Conservation (phyloP, 2,888 invertebrate species). For the Ormyrus labotus region DNA sequence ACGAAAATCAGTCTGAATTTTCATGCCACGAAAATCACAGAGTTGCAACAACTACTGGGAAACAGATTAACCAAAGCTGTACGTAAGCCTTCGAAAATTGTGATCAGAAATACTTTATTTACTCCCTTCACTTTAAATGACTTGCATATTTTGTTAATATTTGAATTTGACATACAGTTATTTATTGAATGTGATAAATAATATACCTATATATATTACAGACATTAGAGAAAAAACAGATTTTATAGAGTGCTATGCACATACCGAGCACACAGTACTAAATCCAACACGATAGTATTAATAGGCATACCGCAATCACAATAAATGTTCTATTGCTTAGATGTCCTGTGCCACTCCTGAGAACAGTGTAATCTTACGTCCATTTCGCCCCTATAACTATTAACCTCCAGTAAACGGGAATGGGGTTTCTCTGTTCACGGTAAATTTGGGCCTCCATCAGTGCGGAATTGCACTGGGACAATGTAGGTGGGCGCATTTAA, state of each 20-base stretch:
- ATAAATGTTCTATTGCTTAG: not conserved
- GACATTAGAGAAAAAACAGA: too few species aligned
- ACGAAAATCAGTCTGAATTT: conserved; percentile 22
- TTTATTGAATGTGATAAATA: too few species aligned
- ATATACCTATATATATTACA: too few species aligned
- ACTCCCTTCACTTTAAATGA: not conserved
- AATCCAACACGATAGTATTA: too few species aligned
- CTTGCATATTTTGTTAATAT: too few species aligned
- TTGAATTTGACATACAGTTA: too few species aligned
- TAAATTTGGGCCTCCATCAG: conserved; percentile 15
- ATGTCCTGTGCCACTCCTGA: too few species aligned
- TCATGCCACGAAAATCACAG: not conserved
- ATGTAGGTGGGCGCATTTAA: not conserved
- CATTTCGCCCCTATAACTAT: not conserved
- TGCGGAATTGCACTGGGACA: not conserved
- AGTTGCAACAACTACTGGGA: not conserved
- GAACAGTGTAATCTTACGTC: too few species aligned
- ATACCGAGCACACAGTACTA: too few species aligned
- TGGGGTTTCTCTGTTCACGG: conserved; percentile 8
- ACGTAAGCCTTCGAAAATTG: conserved; percentile 29
- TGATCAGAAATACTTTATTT: not conserved
- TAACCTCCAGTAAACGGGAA: conserved; percentile 23
- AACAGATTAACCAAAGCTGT: conserved; percentile 26
- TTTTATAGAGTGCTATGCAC: too few species aligned
- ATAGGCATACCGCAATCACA: too few species aligned